These are phyloP conservation scores for Brachionus calyciflorus DNA, from an alignment of 1,140 invertebrate genomes.

Conservation along the genomic window DNA sequence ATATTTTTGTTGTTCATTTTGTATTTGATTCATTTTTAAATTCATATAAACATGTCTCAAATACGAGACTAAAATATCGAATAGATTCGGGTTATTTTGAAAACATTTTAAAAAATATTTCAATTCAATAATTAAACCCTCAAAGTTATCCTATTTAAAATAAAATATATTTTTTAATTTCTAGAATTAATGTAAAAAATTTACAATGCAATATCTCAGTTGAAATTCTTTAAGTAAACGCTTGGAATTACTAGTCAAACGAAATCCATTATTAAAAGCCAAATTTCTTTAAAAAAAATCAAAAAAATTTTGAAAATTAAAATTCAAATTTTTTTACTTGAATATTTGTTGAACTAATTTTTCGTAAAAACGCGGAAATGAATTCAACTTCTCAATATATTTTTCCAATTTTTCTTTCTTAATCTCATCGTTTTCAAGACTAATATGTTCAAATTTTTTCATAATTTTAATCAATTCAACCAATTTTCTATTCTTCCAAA, in stretches of 20 bases:
- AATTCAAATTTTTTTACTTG: no score
- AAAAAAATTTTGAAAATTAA: no score
- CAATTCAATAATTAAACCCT: constrained; percentile 12
- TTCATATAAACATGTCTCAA: not conserved
- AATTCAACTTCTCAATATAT: not conserved
- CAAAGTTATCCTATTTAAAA: constrained; percentile 22
- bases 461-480: not conserved
- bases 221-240: constrained; percentile 43
- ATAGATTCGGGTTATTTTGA: not conserved
- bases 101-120: constrained; percentile 38
- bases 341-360: constrained; percentile 22
- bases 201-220: constrained; percentile 34
- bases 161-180: not conserved
- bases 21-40: not conserved
- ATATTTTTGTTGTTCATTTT: constrained; percentile 3
- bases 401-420: constrained; percentile 7
- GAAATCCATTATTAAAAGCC: not conserved
- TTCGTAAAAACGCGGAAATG: not conserved
- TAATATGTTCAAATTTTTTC: not conserved
- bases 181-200: not conserved
- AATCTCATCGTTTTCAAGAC: not conserved
- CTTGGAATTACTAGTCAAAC: constrained; percentile 20
- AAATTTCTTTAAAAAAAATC: no score
- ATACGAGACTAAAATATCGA: constrained; percentile 1
- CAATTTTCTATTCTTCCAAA: constrained; percentile 21